A percentile compares a stretch with the other conserved stretches of the same genome.
Conservation (phyloP, 2,797 vertebrate species). For the Eulemur mongoz region DNA sequence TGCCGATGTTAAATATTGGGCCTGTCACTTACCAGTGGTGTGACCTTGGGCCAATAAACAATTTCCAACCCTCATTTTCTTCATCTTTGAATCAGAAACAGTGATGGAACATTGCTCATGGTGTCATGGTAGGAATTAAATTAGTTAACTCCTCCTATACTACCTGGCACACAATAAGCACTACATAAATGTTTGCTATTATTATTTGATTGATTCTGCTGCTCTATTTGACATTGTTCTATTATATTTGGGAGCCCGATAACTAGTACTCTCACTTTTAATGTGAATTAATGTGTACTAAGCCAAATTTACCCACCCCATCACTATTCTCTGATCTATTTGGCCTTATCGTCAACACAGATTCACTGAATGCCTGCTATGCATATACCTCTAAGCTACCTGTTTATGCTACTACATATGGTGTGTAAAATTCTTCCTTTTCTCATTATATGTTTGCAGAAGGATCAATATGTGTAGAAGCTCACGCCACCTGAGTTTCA, state of each 20-base stretch:
- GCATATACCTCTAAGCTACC: not conserved
- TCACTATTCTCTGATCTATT: conserved; percentile 10
- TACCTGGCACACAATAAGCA: not conserved
- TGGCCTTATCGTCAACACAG: not conserved
- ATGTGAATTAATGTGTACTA: conserved; percentile 11
- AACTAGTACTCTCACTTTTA: conserved; percentile 13
- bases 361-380: not conserved
- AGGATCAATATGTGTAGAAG: not conserved
- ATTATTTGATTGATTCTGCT: conserved; percentile 10
- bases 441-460: not conserved
- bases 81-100: conserved; percentile 5
- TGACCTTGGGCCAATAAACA: not conserved
- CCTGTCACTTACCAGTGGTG: not conserved
- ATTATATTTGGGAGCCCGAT: conserved; percentile 11
- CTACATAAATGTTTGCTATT: not conserved
- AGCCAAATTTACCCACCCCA: not conserved
- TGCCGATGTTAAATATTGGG: not conserved
- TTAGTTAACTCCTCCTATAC: not conserved
- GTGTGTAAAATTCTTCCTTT: not conserved
- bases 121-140: not conserved
- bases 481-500: not conserved
- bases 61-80: not conserved
- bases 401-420: not conserved
- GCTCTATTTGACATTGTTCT: conserved; percentile 32
- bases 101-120: not conserved